A percentile compares a stretch with the other conserved stretches of the same genome.
Conservation (phyloP, 2,888 invertebrate species). For the Villa cingulata region DNA sequence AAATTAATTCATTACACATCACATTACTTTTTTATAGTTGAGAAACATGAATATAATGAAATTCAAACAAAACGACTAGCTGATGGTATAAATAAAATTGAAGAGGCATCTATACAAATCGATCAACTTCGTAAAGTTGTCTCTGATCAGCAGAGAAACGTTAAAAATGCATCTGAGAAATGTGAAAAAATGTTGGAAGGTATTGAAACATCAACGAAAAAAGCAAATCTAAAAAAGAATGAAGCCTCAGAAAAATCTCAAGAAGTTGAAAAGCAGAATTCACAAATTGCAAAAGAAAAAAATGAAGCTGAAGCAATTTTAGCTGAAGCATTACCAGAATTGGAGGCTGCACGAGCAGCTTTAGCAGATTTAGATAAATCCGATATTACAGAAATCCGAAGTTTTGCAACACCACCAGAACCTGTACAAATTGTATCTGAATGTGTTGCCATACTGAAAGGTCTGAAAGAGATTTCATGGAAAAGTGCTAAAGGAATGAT, state of each 20-base stretch:
- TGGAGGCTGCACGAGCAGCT: slow-evolving; percentile 68
- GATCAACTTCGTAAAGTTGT: slow-evolving; percentile 66
- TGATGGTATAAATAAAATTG: slow-evolving; percentile 44
- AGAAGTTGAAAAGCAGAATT: slow-evolving; percentile 71
- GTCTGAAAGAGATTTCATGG: slow-evolving; percentile 76
- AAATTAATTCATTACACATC: background rate
- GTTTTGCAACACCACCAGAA: slow-evolving; percentile 82
- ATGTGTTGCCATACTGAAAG: slow-evolving; percentile 74
- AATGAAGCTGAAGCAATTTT: slow-evolving; percentile 70
- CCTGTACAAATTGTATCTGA: slow-evolving; percentile 83
- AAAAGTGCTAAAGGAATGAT: slow-evolving; percentile 85
- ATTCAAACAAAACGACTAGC: slow-evolving; percentile 28
- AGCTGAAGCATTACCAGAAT: slow-evolving; percentile 68
- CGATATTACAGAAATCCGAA: slow-evolving; percentile 85
- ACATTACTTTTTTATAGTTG: slow-evolving; percentile 19
- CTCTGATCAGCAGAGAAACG: slow-evolving; percentile 68
- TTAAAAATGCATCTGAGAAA: slow-evolving; percentile 65
- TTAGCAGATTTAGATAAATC: slow-evolving; percentile 72
- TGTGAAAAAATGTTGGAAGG: slow-evolving; percentile 65
- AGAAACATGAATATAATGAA: slow-evolving; percentile 28
- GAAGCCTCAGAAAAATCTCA: slow-evolving; percentile 65
- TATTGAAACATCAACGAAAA: slow-evolving; percentile 56
- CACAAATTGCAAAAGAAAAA: slow-evolving; percentile 66
- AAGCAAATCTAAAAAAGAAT: slow-evolving; percentile 63
- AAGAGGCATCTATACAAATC: slow-evolving; percentile 72